Evolutionary conservation across 2,888 invertebrate genomes (phyloP), one percentile per base, ranked within the genome.

Genomic region (Drosophila subsilvestris): DNA sequence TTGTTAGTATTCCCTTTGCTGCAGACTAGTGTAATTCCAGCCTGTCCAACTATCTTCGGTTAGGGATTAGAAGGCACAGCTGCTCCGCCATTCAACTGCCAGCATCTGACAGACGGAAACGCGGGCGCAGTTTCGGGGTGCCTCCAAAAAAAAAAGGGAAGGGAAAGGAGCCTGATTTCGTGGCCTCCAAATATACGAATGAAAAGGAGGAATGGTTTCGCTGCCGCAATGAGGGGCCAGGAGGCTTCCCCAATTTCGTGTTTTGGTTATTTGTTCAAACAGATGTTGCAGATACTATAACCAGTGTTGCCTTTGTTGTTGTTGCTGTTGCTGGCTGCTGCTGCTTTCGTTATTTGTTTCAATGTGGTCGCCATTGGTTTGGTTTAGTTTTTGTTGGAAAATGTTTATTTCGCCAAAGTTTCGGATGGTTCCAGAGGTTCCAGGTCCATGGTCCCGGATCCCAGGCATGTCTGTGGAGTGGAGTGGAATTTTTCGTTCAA

Each of bases 201-300:
- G 20, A 18, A 27, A 12, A 25, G 54, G 43, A 27, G 42, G n/a
- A n/a, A 9, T 6, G 18, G 3, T 29, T 29, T 10, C 29, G 9
- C 29, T 9, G 29, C 29, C 9, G 29, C 9, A 29, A 29, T 29
- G 29, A 29, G 29, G 50, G 14, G 54, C 20, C 25, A 10, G 20
- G 9, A 14, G 27, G 25, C 47, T 47, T 6, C 49, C 22, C n/a
- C 49, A 18, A 47, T 56, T 81, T 37, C 73, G 69, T 69, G 83
- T 87, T 82, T 80, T 63, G 73, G 63, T 71, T 88, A 88, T 88
- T 86, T 82, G 88, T 88, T 82, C 60, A 66, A 83, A 71, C 82
- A 82, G 82, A 86, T 82, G 82, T 73, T 83, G 88, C 88, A 77
- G 27, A 72, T 78, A 68, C 79, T 76, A 60, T 67, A 43, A 18